These are phyloP conservation scores for Aelia acuminata DNA, from an alignment of 2,888 invertebrate genomes.

Conservation along the genomic window DNA sequence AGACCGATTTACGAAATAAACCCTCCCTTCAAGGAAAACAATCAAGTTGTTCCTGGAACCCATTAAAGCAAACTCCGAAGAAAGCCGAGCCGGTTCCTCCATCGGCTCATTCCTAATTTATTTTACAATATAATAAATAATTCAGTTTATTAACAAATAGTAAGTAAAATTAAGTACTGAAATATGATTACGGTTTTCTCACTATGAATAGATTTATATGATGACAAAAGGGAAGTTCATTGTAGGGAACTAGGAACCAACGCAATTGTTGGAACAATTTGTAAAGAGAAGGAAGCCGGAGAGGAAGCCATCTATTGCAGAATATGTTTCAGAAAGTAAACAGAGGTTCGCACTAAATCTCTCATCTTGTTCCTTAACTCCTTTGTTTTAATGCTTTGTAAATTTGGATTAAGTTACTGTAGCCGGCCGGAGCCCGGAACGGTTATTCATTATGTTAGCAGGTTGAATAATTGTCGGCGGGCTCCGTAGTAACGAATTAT, in stretches of 20 bases:
- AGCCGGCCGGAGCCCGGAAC: neutral
- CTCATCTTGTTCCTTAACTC: constrained; percentile 1
- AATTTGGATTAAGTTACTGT: neutral
- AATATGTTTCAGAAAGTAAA: constrained; percentile 32
- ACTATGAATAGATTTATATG: neutral
- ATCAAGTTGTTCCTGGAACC: neutral
- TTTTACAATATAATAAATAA: no score
- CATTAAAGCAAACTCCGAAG: neutral
- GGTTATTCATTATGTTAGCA: neutral
- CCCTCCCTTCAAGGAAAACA: no score
- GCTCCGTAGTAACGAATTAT: neutral
- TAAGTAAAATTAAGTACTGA: neutral
- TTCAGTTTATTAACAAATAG: no score
- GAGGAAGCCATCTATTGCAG: neutral
- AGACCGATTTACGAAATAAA: no score
- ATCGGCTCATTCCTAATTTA: neutral
- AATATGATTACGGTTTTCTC: neutral
- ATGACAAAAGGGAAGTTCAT: neutral
- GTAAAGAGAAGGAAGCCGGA: neutral
- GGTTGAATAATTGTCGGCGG: neutral
- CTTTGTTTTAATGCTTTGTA: constrained; percentile 17
- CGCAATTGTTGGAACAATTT: neutral
- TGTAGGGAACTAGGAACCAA: neutral
- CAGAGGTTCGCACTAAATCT: neutral
- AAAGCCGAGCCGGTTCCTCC: neutral